phyloP scores from a whole-genome alignment of 2,888 invertebrate species.

The Sesia bembeciformis region DNA sequence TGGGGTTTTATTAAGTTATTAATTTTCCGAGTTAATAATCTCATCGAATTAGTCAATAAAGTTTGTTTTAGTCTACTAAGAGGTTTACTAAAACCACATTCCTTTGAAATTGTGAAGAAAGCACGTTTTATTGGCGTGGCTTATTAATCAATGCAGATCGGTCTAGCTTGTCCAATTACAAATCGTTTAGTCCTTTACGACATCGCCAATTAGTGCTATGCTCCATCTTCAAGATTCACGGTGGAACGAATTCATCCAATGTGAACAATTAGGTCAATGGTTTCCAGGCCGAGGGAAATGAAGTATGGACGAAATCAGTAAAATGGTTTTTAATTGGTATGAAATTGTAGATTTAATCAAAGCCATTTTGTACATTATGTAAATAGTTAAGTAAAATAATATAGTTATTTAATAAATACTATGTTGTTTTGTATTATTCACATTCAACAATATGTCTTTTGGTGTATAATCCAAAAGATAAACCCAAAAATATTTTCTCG shows the following conservation, averaged over 20 bases:
- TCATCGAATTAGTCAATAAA: neutral
- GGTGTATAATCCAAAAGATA: too few species aligned
- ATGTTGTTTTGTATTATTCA: too few species aligned
- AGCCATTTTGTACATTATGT: too few species aligned
- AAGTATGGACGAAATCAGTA: neutral
- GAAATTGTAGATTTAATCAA: neutral
- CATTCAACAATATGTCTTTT: too few species aligned
- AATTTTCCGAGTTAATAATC: too few species aligned
- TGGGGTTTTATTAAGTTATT: too few species aligned
- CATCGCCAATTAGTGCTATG: conserved; percentile 8
- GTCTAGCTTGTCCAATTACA: neutral
- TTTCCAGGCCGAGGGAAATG: conserved; percentile 13
- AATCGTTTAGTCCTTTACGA: conserved; percentile 2
- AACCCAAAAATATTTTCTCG: too few species aligned
- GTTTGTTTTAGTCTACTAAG: neutral
- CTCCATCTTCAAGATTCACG: conserved; percentile 7
- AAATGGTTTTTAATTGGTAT: neutral
- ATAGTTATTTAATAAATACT: too few species aligned
- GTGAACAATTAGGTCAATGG: conserved; percentile 13
- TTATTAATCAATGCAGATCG: neutral
- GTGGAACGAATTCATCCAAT: conserved; percentile 20
- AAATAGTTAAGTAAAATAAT: too few species aligned
- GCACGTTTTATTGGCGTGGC: neutral
- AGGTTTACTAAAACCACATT: too few species aligned
- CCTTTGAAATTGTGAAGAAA: too few species aligned